phyloP scores from a whole-genome alignment of 2,888 invertebrate genomes.

The Drosophila conformis region DNA sequence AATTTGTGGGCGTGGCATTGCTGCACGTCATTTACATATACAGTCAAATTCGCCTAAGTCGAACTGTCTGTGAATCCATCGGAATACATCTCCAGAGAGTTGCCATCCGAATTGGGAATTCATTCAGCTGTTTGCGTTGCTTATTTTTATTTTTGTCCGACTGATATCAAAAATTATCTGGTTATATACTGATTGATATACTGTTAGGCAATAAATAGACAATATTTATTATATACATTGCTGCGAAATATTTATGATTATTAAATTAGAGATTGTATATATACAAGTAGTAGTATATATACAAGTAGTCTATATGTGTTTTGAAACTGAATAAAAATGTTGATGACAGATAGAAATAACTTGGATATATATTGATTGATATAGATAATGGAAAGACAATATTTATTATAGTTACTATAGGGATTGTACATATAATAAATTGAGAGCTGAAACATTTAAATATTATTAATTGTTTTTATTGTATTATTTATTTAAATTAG shows the following conservation, averaged over 20 bases:
- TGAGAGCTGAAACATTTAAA: neutral
- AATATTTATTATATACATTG: neutral
- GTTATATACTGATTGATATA: neutral
- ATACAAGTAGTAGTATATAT: too few relatives aligned
- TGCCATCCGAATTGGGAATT: neutral
- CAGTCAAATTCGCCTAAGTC: neutral
- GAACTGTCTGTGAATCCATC: neutral
- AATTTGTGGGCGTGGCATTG: slow-evolving; percentile 25
- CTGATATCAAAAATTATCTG: neutral
- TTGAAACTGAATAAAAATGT: neutral
- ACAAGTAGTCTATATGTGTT: neutral
- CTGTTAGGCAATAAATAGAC: neutral
- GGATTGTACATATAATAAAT: accelerated
- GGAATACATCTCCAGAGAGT: neutral
- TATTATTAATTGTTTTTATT: too few relatives aligned
- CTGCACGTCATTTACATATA: slow-evolving; percentile 39
- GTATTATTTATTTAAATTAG: too few relatives aligned
- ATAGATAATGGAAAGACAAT: neutral
- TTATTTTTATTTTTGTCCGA: neutral
- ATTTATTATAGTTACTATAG: neutral
- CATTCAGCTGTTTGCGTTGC: neutral
- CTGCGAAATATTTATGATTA: neutral
- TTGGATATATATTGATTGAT: neutral
- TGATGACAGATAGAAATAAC: neutral
- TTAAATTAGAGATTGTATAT: neutral